Evolutionary conservation across 2,113 vertebrate genomes (phyloP), one percentile per base, ranked within the genome.

Genomic region (Piaya cayana): DNA sequence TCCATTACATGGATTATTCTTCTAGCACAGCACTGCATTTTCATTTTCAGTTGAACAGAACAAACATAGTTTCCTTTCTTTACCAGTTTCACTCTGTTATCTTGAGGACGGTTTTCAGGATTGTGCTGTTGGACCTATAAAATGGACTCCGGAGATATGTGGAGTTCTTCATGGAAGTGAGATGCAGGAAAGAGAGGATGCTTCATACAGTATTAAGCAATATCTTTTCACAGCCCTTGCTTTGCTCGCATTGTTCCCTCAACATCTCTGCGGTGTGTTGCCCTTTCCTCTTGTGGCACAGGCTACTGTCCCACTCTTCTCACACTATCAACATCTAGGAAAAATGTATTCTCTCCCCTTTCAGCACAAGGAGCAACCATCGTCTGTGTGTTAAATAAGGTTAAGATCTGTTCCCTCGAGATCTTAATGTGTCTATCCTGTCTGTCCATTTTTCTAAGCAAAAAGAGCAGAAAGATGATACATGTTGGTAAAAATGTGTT

Each of bases 311-410:
- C 21, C 36, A 15, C 34, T 68, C 37, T 39, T 62, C 53, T 64
- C 3, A 4, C 45, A 9, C 20, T 56, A 14, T 26, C 49, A 50
- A 12, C 11, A 6, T 80, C 69, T n/a, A 69, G 43, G 74, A 69
- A 32, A 60, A 56, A 87, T 49, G 30, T 4, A 22, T 13, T 8
- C 23, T 13, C 47, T 45, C 22, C 47, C 39, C 22, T 36, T 68
- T 39, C 69, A 69, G 45, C 30, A 37, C 34, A 15, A 74, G 45
- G 17, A 15, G 17, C 21, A 47, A 52, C 60, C 22, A 9, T 8
- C 45, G n/a, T 0, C 1, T 1, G 0, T 19, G 30, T 43, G 45
- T 50, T 36, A 68, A 43, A 47, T 27, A 5, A 69, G 59, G 26
- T 47, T 64, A 65, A 77, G 69, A 74, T 39, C 30, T 53, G 15